Evolutionary conservation across 2,888 invertebrate species (phyloP).

Genomic region (Axea sp.): DNA sequence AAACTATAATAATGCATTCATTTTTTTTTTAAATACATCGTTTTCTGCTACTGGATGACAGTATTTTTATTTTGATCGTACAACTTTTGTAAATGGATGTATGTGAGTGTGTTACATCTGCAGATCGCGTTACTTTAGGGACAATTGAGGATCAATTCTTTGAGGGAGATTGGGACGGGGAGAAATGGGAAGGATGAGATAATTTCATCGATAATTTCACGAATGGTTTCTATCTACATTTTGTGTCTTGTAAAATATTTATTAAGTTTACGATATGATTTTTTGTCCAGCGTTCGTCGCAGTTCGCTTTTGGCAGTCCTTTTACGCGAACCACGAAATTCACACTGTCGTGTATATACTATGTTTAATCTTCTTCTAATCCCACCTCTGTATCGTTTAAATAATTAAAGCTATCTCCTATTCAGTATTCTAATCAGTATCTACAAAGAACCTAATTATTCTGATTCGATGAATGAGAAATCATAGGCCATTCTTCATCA

Average conservation of each 20-base stretch:
- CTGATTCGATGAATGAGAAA: slow-evolving; percentile 73
- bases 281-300: slow-evolving; percentile 65
- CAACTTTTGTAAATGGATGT: slow-evolving; percentile 57
- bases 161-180: slow-evolving; percentile 19
- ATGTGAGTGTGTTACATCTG: slow-evolving; percentile 44
- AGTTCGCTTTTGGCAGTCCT: slow-evolving; percentile 67
- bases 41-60: slow-evolving; percentile 76
- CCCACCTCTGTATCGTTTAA: slow-evolving; percentile 75
- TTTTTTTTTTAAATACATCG: slow-evolving; percentile 73
- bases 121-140: slow-evolving; percentile 42
- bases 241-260: slow-evolving; percentile 78
- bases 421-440: slow-evolving; percentile 76
- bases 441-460: slow-evolving; percentile 77
- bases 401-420: slow-evolving; percentile 79
- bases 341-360: slow-evolving; percentile 56
- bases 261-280: slow-evolving; percentile 79
- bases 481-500: slow-evolving; percentile 68
- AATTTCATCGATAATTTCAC: slow-evolving; percentile 66
- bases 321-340: slow-evolving; percentile 65
- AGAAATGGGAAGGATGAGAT: slow-evolving; percentile 64
- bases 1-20: slow-evolving; percentile 75
- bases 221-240: slow-evolving; percentile 77
- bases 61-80: slow-evolving; percentile 66
- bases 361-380: slow-evolving; percentile 68
- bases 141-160: slow-evolving; percentile 51